Base-by-base conservation (phyloP, 2,113 vertebrate genomes). In the Gracilinanus agilis region DNA sequence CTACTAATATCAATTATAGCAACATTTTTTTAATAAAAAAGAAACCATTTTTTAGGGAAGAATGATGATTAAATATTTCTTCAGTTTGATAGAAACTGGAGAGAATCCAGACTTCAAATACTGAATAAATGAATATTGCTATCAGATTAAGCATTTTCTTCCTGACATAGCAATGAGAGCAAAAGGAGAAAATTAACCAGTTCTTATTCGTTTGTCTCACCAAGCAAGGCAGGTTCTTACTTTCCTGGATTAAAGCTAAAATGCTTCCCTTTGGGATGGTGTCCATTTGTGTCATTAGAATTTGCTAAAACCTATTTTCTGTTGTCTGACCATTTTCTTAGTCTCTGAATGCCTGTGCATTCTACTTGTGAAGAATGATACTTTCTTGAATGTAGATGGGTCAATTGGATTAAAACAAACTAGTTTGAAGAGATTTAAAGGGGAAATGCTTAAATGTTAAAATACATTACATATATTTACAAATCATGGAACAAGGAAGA, bases 81-180 rank as follows among this genome's bases (percentile, higher is more conserved):
- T 97, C 3, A 91, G 88, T 96, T 95, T 93, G 92, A 94, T 92
- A 58, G 55, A 24, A 93, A 54, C 16, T 92, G 55, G 29, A 29
- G 96, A 89, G 40, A 92, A 95, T 95, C 54, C 34, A 94, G 25
- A 44, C 90, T 92, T 94, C n/a, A 91, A 58, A 88, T 91, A 92
- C 25, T 92, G 93, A 92, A 44, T 93, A 56, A 92, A 53, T 92
- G 25, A 95, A 90, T 92, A 29, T 96, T 96, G 2, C 23, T 90
- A 10, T 92, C 25, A 93, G n/a, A 91, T 94, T 96, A 44, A 95
- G 95, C 44, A 92, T 93, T 96, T 97, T 56, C 24, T 91, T 93
- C 95, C 97, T 96, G 55, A 92, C 16, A 25, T 12, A 92, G 67
- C 44, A 92, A 91, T 92, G 90, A 83, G 34, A 96, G 75, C 67